phyloP scores from a whole-genome alignment of 2,113 vertebrate genomes.

The Chroicocephalus ridibundus region DNA sequence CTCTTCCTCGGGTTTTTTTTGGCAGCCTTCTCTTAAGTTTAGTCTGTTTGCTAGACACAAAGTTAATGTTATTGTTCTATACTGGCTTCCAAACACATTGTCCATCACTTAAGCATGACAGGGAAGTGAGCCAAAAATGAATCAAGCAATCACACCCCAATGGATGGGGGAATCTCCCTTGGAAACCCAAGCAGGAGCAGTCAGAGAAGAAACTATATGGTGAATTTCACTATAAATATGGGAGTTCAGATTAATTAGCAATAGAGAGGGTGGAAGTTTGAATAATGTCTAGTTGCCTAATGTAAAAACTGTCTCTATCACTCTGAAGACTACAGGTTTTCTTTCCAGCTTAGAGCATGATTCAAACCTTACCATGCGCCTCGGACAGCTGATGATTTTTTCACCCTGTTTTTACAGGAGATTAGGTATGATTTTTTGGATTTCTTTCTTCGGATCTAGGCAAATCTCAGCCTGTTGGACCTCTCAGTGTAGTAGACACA shows the following conservation, averaged over 20 bases:
- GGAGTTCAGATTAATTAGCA: background rate
- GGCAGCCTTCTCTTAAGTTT: background rate
- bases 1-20: background rate
- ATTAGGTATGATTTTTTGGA: background rate
- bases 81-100: background rate
- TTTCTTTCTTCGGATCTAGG: background rate
- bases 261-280: background rate
- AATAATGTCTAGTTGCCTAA: background rate
- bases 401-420: background rate
- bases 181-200: background rate
- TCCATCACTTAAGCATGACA: background rate
- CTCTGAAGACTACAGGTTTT: background rate
- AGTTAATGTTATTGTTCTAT: background rate
- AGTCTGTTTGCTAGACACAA: background rate
- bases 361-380: background rate
- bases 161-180: background rate
- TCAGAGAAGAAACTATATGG: background rate
- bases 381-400: background rate
- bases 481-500: background rate
- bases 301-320: background rate
- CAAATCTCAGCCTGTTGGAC: background rate
- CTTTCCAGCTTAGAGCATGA: background rate
- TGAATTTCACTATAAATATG: background rate
- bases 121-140: background rate
- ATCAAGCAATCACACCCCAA: background rate